These are phyloP conservation scores for Metallyticus violacea DNA, from an alignment of 2,888 invertebrate genomes.

Conservation along the genomic window DNA sequence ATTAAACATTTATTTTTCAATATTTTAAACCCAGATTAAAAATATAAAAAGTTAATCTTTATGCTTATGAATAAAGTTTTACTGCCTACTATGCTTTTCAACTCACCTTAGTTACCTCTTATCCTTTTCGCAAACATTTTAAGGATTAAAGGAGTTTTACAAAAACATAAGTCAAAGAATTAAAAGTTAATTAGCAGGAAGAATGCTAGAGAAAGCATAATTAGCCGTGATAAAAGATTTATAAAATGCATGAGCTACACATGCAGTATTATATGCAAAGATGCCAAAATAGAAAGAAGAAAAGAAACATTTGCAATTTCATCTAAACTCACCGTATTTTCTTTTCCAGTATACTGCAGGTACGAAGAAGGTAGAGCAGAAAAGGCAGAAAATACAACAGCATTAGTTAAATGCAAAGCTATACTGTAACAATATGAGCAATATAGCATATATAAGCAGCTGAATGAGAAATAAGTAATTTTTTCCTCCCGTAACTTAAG, in stretches of 20 bases:
- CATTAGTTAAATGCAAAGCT: constrained; percentile 1
- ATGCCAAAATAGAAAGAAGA: background rate
- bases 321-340: constrained; percentile 70
- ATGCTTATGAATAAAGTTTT: too few relatives aligned
- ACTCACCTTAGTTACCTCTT: background rate
- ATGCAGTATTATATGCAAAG: background rate
- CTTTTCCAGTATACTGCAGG: constrained; percentile 77
- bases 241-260: background rate
- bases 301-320: background rate
- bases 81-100: background rate
- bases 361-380: constrained; percentile 48
- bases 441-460: background rate
- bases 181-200: background rate
- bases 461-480: background rate
- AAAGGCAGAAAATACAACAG: constrained; percentile 36
- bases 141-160: background rate
- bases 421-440: constrained; percentile 31
- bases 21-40: too few relatives aligned
- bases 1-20: too few relatives aligned
- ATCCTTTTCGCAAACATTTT: background rate
- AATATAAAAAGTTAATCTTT: background rate
- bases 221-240: background rate
- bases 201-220: background rate
- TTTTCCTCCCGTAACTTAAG: too few relatives aligned
- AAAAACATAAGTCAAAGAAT: background rate